Evolutionary conservation across 2,888 invertebrate genomes (phyloP).

Genomic region (Plebejus argus): DNA sequence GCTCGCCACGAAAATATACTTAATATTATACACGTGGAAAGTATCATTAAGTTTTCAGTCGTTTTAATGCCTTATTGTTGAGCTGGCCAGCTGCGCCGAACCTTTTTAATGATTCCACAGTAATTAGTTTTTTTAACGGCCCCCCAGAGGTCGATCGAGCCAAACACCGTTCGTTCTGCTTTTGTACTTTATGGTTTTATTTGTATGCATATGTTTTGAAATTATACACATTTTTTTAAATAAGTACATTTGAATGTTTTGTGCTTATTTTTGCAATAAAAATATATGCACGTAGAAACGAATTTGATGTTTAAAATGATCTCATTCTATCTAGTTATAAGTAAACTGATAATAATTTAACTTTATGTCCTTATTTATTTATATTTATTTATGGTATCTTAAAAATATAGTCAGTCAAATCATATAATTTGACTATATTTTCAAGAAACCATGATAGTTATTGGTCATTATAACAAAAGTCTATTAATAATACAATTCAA

Average conservation of each 20-base stretch:
- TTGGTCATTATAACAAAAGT: too few species aligned
- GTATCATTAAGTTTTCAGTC: slow-evolving; percentile 35
- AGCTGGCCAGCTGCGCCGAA: slow-evolving; percentile 46
- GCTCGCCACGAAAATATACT: slow-evolving; percentile 20
- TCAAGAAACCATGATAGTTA: too few species aligned
- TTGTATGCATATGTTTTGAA: slow-evolving; percentile 46
- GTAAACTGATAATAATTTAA: too few species aligned
- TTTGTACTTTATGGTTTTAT: slow-evolving; percentile 48
- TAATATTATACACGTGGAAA: slow-evolving; percentile 33
- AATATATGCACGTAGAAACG: background rate
- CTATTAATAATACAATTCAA: too few species aligned
- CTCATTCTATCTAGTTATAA: too few species aligned
- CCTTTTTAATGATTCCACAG: slow-evolving; percentile 57
- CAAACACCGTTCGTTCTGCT: slow-evolving; percentile 49
- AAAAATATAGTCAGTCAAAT: too few species aligned
- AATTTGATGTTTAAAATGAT: background rate
- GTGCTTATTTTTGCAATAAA: background rate
- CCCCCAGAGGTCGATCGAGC: slow-evolving; percentile 56
- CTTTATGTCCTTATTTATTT: too few species aligned
- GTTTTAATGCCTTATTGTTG: slow-evolving; percentile 31
- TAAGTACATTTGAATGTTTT: slow-evolving; percentile 9
- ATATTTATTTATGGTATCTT: too few species aligned
- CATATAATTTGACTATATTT: too few species aligned
- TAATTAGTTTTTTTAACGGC: slow-evolving; percentile 63
- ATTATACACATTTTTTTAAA: slow-evolving; percentile 2